Evolutionary conservation across 2,888 invertebrate genomes (phyloP).

Genomic region (Callosobruchus maculatus): DNA sequence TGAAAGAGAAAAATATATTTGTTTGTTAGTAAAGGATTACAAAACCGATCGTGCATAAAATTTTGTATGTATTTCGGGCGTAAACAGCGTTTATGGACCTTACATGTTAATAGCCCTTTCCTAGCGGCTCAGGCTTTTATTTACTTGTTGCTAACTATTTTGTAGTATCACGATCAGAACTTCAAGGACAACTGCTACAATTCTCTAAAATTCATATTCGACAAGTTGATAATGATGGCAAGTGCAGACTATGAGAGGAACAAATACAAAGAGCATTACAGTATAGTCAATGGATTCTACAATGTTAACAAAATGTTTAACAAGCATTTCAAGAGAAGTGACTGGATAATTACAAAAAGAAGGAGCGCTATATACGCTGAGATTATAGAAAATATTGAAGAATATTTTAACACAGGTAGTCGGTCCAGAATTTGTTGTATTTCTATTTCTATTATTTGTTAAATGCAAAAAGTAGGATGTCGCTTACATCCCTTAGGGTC

Average conservation of each 20-base stretch:
- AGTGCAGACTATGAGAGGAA: constrained; percentile 4
- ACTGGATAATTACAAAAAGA: constrained; percentile 13
- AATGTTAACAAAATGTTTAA: constrained; percentile 23
- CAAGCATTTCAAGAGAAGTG: constrained; percentile 11
- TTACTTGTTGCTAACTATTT: too few species aligned
- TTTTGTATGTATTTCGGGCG: too few species aligned
- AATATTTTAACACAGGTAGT: constrained; percentile 13
- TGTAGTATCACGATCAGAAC: constrained; percentile 1
- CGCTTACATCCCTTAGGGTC: too few species aligned
- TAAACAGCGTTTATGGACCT: too few species aligned
- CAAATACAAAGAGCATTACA: constrained; percentile 9
- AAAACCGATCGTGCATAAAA: too few species aligned
- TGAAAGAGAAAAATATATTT: too few species aligned
- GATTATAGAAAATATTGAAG: constrained; percentile 16
- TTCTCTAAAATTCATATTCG: constrained; percentile 14
- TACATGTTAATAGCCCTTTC: too few species aligned
- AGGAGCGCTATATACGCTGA: constrained; percentile 19
- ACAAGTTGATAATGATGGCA: constrained; percentile 12
- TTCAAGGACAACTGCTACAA: constrained; percentile 18
- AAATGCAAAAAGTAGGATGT: too few species aligned
- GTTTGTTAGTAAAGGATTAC: too few species aligned
- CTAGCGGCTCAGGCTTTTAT: too few species aligned
- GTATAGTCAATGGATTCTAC: constrained; percentile 16
- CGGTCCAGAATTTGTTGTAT: too few species aligned
- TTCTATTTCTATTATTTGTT: too few species aligned